Evolutionary conservation across 2,113 vertebrate species (phyloP).

Genomic region (Paradoxurus hermaphroditus): DNA sequence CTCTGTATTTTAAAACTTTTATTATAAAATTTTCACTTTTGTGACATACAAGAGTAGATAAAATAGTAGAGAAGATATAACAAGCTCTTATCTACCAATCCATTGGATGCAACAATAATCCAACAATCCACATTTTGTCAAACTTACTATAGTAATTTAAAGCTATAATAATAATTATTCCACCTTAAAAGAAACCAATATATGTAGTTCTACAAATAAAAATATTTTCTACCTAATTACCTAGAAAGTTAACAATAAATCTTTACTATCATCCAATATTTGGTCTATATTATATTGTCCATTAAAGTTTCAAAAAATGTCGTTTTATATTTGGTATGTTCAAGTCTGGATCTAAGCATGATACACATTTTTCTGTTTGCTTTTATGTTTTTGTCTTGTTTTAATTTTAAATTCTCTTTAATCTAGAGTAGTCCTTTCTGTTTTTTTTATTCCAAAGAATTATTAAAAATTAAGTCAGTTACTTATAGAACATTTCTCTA

Average conservation of each 20-base stretch:
- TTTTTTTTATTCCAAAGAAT: not conserved
- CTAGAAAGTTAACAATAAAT: not conserved
- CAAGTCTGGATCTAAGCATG: not conserved
- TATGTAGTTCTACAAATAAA: not conserved
- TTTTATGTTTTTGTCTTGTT: not conserved
- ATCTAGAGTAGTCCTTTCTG: not conserved
- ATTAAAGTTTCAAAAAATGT: conserved; percentile 2
- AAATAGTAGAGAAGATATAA: not conserved
- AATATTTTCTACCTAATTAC: not conserved
- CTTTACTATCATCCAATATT: not conserved
- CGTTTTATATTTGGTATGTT: not conserved
- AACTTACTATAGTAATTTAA: not conserved
- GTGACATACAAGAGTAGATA: not conserved
- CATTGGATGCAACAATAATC: not conserved
- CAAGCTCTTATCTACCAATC: not conserved
- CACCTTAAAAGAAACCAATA: not conserved
- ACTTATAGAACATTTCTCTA: not conserved
- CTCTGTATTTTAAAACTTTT: not conserved
- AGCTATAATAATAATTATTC: not conserved
- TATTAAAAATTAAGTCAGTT: not conserved
- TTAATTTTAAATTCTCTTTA: conserved; percentile 7
- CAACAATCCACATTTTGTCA: not conserved
- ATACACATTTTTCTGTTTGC: not conserved
- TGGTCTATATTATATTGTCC: not conserved
- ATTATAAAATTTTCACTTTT: not conserved